Conservation (phyloP, 2,888 invertebrate species). For the Hybos culiciformis region DNA sequence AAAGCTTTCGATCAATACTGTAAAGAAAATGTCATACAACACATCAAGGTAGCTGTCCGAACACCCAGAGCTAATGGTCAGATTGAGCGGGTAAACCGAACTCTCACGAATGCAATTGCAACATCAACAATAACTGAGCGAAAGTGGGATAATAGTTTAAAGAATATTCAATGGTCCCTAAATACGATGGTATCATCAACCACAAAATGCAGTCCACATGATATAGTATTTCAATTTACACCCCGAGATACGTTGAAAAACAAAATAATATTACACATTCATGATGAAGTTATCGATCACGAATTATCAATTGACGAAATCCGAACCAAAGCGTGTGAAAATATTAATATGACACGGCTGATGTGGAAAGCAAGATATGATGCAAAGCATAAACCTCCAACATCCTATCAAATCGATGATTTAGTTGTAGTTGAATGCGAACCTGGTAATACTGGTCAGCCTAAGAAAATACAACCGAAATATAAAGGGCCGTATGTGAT, state of each 20-base stretch:
- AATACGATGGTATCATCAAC: conserved; percentile 12
- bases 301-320: background rate
- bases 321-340: background rate
- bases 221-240: conserved; percentile 14
- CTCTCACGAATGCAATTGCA: conserved; percentile 15
- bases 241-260: background rate
- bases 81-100: conserved; percentile 13
- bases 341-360: background rate
- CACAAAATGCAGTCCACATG: conserved; percentile 13
- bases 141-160: conserved; percentile 11
- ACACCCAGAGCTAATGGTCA: conserved; percentile 17
- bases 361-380: too few relatives aligned
- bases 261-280: background rate
- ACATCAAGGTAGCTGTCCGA: conserved; percentile 16
- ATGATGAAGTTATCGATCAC: background rate
- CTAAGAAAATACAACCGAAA: too few relatives aligned
- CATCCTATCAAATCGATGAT: too few relatives aligned
- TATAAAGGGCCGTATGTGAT: too few relatives aligned
- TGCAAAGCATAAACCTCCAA: too few relatives aligned
- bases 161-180: conserved; percentile 13
- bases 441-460: too few relatives aligned
- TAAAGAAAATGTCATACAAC: too few relatives aligned
- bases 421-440: too few relatives aligned
- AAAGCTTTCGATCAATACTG: too few relatives aligned
- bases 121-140: conserved; percentile 6